Conservation (phyloP, 2,113 vertebrate species). For the Notiomystis cincta region DNA sequence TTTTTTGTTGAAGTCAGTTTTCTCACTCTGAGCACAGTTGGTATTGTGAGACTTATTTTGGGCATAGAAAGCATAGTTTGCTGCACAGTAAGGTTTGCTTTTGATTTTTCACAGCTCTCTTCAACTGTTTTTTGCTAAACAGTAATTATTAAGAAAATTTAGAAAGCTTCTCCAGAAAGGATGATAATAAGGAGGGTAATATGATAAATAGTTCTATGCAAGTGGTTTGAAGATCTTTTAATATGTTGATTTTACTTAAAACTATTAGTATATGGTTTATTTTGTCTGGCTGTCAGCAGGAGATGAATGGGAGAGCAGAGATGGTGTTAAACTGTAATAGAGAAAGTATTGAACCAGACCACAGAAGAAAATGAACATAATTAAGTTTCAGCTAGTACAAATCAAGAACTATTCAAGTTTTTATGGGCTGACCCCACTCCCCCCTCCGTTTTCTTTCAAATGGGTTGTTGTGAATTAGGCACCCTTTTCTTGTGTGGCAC, state of each 20-base stretch:
- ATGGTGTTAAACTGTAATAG: background rate
- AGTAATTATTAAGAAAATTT: background rate
- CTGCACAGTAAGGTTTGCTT: background rate
- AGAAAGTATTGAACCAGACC: background rate
- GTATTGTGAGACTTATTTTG: background rate
- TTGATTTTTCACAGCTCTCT: background rate
- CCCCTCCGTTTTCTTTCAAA: rapidly evolving
- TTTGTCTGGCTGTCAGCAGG: background rate
- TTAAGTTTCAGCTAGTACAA: background rate
- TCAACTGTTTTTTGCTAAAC: background rate
- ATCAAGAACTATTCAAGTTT: background rate
- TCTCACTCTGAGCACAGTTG: background rate
- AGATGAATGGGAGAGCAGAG: background rate
- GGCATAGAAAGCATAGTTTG: background rate
- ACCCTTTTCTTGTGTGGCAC: background rate
- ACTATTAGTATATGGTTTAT: background rate
- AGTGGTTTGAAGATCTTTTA: background rate
- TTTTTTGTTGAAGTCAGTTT: background rate
- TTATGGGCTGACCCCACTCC: rapidly evolving
- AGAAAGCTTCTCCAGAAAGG: background rate
- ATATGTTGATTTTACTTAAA: background rate
- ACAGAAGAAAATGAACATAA: background rate
- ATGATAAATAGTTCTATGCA: background rate
- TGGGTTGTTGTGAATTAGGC: background rate
- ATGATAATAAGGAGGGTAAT: background rate